These are phyloP conservation scores for Drosophila monieri DNA, from an alignment of 2,888 invertebrate species.

Conservation along the genomic window DNA sequence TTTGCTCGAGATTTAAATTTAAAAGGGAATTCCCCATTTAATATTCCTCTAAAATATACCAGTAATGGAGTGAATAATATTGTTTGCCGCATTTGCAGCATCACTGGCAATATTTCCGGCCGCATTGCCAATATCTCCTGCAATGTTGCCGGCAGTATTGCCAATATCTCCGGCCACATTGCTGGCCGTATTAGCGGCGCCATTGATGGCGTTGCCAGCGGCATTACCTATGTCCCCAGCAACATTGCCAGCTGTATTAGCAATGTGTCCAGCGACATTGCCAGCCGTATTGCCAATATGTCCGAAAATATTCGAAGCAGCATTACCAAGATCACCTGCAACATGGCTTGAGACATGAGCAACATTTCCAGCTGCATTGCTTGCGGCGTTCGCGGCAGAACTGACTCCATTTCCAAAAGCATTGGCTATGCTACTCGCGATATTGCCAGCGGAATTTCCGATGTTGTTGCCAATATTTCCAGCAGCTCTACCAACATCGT, in stretches of 20 bases:
- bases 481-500: not conserved
- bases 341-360: not conserved
- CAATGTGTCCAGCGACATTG: constrained; percentile 13
- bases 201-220: constrained; percentile 15
- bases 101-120: constrained; percentile 22
- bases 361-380: constrained; percentile 15
- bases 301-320: constrained; percentile 15
- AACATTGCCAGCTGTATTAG: constrained; percentile 1
- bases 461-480: not conserved
- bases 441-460: not conserved
- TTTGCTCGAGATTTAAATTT: not conserved
- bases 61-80: constrained; percentile 22
- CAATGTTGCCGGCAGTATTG: constrained; percentile 12
- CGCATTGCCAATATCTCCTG: constrained; percentile 14
- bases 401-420: constrained; percentile 4
- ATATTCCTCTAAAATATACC: constrained; percentile 15
- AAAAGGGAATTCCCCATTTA: not conserved
- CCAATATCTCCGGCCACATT: constrained; percentile 14
- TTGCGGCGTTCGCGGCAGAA: constrained; percentile 9
- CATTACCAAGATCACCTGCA: constrained; percentile 2
- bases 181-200: constrained; percentile 7
- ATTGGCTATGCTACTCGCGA: not conserved
- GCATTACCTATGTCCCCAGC: constrained; percentile 7
- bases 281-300: constrained; percentile 16
- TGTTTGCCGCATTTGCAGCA: constrained; percentile 8